phyloP scores from a whole-genome alignment of 2,797 vertebrate genomes.

The Allochrocebus solatus region DNA sequence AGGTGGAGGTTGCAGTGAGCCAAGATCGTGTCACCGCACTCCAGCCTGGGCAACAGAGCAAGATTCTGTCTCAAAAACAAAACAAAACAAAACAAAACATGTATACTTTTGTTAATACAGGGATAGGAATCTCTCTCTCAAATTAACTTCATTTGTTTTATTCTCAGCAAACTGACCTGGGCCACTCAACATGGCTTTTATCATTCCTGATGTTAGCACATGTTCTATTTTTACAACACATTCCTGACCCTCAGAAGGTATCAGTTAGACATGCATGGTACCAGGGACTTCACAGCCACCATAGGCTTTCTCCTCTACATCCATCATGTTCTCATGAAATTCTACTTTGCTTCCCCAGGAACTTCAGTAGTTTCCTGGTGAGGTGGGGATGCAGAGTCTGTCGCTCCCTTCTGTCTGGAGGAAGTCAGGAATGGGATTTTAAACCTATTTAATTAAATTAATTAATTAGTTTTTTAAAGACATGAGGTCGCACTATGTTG shows the following conservation, averaged over 20 bases:
- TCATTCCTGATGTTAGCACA: neutral
- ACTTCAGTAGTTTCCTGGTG: neutral
- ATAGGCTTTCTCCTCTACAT: neutral
- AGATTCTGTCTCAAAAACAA: no score
- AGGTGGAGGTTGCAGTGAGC: no score
- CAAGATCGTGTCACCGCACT: no score
- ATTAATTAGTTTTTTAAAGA: neutral
- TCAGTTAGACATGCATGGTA: neutral
- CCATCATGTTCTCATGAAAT: neutral
- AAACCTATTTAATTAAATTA: neutral
- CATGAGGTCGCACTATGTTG: neutral
- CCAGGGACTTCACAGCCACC: neutral
- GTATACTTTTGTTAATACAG: neutral
- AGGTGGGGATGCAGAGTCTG: neutral
- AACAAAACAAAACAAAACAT: neutral
- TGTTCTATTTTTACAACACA: neutral
- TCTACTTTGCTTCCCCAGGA: neutral
- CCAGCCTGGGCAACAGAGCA: no score
- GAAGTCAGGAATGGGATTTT: neutral
- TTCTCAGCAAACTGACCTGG: neutral
- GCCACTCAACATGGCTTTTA: neutral
- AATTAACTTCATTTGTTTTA: neutral
- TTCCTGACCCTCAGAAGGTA: neutral
- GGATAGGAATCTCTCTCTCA: neutral
- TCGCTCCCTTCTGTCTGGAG: fast-evolving